Evolutionary conservation across 1,140 invertebrate species (phyloP).

Genomic region (Stegodyphus dumicola): DNA sequence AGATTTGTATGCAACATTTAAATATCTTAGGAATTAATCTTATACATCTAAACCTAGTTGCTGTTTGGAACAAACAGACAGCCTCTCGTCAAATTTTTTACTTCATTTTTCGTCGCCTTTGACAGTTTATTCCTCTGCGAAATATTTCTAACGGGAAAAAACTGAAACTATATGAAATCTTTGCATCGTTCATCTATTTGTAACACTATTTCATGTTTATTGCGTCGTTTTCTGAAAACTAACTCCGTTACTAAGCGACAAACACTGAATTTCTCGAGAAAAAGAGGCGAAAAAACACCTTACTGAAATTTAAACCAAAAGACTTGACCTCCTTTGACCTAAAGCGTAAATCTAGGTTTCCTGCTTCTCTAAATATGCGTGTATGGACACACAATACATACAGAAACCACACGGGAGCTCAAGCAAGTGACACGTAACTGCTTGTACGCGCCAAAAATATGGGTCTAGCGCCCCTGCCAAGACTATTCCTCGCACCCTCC

Average conservation of each 20-base stretch:
- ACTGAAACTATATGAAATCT: too few relatives aligned
- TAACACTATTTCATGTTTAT: too few relatives aligned
- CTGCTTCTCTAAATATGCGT: conserved; percentile 22
- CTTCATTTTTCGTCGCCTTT: too few relatives aligned
- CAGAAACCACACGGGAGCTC: conserved; percentile 18
- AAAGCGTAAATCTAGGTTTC: conserved; percentile 42
- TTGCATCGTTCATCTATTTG: too few relatives aligned
- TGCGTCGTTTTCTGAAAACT: too few relatives aligned
- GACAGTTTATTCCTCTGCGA: too few relatives aligned
- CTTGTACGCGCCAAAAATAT: conserved; percentile 58
- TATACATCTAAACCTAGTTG: too few relatives aligned
- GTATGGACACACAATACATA: conserved; percentile 28
- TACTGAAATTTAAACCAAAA: conserved; percentile 16
- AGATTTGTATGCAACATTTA: too few relatives aligned
- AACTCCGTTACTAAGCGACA: neutral
- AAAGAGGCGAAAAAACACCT: neutral
- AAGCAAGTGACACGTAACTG: conserved; percentile 39
- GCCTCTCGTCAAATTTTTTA: too few relatives aligned
- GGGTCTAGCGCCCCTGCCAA: conserved; percentile 13
- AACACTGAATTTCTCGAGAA: neutral
- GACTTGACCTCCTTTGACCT: neutral
- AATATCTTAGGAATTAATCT: too few relatives aligned
- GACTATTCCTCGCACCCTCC: neutral
- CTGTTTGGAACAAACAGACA: too few relatives aligned
- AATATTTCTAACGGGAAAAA: too few relatives aligned